Base-by-base conservation (phyloP, 2,797 vertebrate species). In the Lerista edwardsae region DNA sequence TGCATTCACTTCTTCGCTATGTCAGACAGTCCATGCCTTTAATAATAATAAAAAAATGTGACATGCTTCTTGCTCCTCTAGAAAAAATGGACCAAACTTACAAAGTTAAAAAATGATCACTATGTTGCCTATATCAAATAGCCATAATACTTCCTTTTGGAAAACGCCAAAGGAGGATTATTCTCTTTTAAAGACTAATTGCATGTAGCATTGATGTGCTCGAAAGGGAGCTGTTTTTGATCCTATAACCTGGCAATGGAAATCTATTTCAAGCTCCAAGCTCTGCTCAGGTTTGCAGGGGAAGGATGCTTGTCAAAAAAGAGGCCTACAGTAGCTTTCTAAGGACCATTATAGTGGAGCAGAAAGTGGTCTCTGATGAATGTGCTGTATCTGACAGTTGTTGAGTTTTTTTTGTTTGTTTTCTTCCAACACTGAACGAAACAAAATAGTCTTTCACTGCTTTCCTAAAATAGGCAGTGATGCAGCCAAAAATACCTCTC, bases 141-240 rank as follows among this genome's bases (percentile, higher is more conserved):
- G 55, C 81, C 27, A 29, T 29, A 74, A 83, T 11, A 19, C 44
- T 25, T n/a, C 31, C 62, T 65, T 75, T 83, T 77, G 61, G 41
- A 55, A 71, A 77, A 41, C 19, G 61, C 64, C 36, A 84, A 77
- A 84, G 73, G 74, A 39, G 74, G 64, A 77, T 77, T 77, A 77
- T 74, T 77, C 14, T 61, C 64, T 84, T 84, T 74, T 69, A 84
- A 77, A 77, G 65, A 84, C 74, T 77, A 84, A 84, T 84, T 77
- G 75, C 36, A 77, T 68, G 51, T 77, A 57, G 25, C 29, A 57
- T 69, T 76, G 10, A 27, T 59, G 36, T 44, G 19, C 36, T 12
- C 12, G 51, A 76, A 83, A 69, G 1, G 2, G 44, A 61, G 36
- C 51, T 84, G 34, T 64, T 57, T 84, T 84, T 84, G 34, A 77